Evolutionary conservation across 2,888 invertebrate species (phyloP).

Genomic region (Amiota mariae): DNA sequence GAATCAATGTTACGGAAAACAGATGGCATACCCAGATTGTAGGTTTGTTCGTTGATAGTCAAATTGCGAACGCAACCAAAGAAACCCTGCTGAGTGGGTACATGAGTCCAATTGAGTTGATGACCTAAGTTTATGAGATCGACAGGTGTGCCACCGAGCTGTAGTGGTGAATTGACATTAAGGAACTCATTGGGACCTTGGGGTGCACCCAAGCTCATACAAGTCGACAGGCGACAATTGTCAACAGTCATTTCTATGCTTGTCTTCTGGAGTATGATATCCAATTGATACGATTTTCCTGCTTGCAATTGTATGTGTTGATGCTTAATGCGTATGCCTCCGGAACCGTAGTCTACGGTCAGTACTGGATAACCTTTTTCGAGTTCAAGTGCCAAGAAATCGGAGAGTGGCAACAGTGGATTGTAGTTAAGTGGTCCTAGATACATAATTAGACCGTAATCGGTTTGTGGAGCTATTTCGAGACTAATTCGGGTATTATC

Average conservation of each 20-base stretch:
- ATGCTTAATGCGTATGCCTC: conserved; percentile 82
- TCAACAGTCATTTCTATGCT: conserved; percentile 87
- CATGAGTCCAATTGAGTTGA: conserved; percentile 81
- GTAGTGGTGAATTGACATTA: conserved; percentile 89
- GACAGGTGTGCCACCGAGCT: conserved; percentile 85
- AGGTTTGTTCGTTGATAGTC: conserved; percentile 88
- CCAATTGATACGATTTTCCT: conserved; percentile 90
- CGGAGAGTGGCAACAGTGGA: conserved; percentile 80
- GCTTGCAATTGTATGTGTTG: conserved; percentile 84
- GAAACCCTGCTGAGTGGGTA: conserved; percentile 83
- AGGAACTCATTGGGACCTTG: conserved; percentile 83
- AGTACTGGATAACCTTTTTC: conserved; percentile 87
- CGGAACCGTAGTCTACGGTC: conserved; percentile 90
- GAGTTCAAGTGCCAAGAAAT: conserved; percentile 93
- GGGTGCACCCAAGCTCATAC: conserved; percentile 82
- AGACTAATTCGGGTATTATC: conserved; percentile 87
- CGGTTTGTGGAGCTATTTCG: conserved; percentile 84
- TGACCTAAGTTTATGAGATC: conserved; percentile 79
- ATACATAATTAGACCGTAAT: conserved; percentile 91
- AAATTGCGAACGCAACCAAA: conserved; percentile 94
- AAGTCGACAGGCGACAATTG: conserved; percentile 81
- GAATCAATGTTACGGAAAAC: conserved; percentile 81
- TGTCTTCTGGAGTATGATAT: conserved; percentile 80
- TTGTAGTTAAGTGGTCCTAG: conserved; percentile 86
- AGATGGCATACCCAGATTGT: conserved; percentile 90